Base-by-base conservation (phyloP, 2,888 invertebrate genomes). In the Atethmia centrago region DNA sequence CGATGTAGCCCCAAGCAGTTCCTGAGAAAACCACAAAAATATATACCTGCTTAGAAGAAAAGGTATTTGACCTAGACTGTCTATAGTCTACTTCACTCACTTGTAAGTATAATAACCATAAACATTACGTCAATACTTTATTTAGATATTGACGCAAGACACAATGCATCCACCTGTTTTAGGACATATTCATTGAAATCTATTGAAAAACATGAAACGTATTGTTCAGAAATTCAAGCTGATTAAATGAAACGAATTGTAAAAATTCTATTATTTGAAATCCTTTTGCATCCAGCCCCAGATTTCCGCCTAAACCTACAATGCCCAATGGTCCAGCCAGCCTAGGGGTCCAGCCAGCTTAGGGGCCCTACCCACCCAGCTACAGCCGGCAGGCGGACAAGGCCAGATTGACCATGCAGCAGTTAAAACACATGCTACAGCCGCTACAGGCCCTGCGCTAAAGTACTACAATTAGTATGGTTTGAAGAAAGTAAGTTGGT, bases 1-100 rank as follows among this genome's bases (percentile, higher is more conserved):
- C 98, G 85, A 98, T 97, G 93, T 98, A 98, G 53, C 98, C 98
- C 98, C 98, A 98, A n/a, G 98, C 97, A 36, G 97, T 97, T 49
- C 98, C 98, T 98, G 92, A 16, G 92, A 94, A 67, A 31, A 59
- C 31, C 53, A 53, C 16, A 64, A 64, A 12, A n/a, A 31, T n/a
- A 16, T n/a, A 28, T 31, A 28, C 3, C 3, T 56, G 47, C 25
- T 3, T 19, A 8, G 16, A n/a, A 21, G 1, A 21, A n/a, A 42
- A 31, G 9, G 16, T 19, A 31, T 12, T n/a, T 36, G n/a, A 36
- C n/a, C n/a, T 47, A 28, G 21, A 8, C 3, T 31, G 0, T 36
- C 10, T 8, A 4, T 21, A 47, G 28, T 47, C 21, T 47, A 21
- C 28, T 5, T 49, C 16, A n/a, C 9, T 16, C 9, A 49, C 1